Conservation (phyloP, 2,888 invertebrate genomes). For the Drosophila mulleri region DNA sequence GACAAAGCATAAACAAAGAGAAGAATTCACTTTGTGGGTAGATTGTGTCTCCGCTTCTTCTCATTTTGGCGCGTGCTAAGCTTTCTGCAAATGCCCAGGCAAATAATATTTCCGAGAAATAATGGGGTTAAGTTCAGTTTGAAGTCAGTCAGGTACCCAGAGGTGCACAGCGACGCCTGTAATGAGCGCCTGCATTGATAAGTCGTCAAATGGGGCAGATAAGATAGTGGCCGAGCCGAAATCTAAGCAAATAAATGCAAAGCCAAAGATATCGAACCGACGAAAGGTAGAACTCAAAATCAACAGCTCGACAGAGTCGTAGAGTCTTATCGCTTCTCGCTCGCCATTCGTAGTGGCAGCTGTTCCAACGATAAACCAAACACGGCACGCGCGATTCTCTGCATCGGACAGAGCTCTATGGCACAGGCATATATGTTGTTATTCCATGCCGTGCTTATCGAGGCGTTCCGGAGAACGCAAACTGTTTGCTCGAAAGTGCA, state of each 20-base stretch:
- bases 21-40: constrained; percentile 29
- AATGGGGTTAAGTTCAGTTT: constrained; percentile 76
- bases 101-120: constrained; percentile 61
- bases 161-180: constrained; percentile 12
- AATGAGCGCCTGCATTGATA: constrained; percentile 45
- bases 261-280: constrained; percentile 38
- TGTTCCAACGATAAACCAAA: constrained; percentile 60
- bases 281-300: constrained; percentile 24
- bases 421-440: neutral
- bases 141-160: constrained; percentile 58
- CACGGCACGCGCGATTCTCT: constrained; percentile 66
- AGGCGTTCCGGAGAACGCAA: constrained; percentile 24
- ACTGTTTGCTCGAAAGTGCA: constrained; percentile 64
- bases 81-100: constrained; percentile 53
- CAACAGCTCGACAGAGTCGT: constrained; percentile 11
- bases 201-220: constrained; percentile 39
- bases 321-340: constrained; percentile 35
- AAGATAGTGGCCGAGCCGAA: constrained; percentile 57
- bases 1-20: constrained; percentile 43
- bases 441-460: constrained; percentile 33
- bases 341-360: constrained; percentile 55
- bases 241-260: constrained; percentile 65
- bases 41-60: neutral
- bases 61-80: constrained; percentile 71
- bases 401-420: constrained; percentile 11